Evolutionary conservation across 2,888 invertebrate genomes (phyloP).

Genomic region (Anodontia alba): DNA sequence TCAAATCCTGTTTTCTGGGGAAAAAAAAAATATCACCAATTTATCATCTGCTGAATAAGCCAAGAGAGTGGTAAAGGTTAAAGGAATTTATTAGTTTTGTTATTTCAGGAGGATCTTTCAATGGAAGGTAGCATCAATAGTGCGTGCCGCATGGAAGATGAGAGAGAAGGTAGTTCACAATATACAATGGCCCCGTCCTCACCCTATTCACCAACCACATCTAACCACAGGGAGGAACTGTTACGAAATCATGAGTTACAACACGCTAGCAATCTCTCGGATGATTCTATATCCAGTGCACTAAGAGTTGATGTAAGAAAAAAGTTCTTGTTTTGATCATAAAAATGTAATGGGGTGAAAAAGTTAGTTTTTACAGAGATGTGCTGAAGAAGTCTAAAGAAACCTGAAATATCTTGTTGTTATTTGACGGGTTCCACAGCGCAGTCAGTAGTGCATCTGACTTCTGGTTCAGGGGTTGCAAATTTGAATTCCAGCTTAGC

Average conservation of each 20-base stretch:
- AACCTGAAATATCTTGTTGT: no score
- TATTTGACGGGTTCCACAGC: no score
- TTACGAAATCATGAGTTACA: conserved; percentile 53
- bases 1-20: no score
- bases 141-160: conserved; percentile 24
- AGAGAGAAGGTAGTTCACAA: background rate
- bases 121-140: conserved; percentile 39
- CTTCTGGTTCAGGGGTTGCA: no score
- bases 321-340: no score
- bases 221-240: conserved; percentile 30
- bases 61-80: no score
- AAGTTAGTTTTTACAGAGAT: background rate
- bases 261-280: conserved; percentile 58
- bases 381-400: no score
- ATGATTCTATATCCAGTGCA: conserved; percentile 51
- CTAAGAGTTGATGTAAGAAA: conserved; percentile 64
- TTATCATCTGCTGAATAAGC: no score
- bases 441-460: no score
- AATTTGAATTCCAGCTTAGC: no score
- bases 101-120: conserved; percentile 35
- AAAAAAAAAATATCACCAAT: no score
- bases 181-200: background rate
- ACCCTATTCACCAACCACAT: background rate
- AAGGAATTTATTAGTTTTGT: no score
- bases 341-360: background rate